These are phyloP conservation scores for Etheostoma cragini DNA, from an alignment of 2,113 vertebrate species.

Conservation along the genomic window DNA sequence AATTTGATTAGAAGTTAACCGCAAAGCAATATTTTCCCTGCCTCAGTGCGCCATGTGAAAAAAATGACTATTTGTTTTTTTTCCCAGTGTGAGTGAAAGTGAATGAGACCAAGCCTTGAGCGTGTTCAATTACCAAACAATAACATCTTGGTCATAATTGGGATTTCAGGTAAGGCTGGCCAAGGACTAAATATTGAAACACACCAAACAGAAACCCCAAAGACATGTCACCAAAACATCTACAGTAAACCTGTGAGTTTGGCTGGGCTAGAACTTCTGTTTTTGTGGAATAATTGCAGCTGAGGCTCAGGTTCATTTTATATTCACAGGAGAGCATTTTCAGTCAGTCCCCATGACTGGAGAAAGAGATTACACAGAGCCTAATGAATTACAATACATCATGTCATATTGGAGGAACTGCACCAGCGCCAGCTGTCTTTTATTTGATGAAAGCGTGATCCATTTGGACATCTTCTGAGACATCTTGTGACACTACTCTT, in stretches of 20 bases:
- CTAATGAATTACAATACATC: slow-evolving; percentile 77
- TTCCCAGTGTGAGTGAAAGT: slow-evolving; percentile 50
- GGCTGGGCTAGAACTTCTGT: slow-evolving; percentile 19
- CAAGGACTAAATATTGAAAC: slow-evolving; percentile 40
- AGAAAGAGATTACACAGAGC: slow-evolving; percentile 71
- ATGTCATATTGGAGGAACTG: slow-evolving; percentile 64
- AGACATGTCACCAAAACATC: neutral
- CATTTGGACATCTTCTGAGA: slow-evolving; percentile 74
- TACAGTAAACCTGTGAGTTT: neutral
- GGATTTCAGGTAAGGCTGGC: slow-evolving; percentile 55
- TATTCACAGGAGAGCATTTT: slow-evolving; percentile 69
- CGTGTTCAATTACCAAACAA: slow-evolving; percentile 70
- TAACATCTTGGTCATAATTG: slow-evolving; percentile 61
- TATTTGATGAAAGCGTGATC: slow-evolving; percentile 77
- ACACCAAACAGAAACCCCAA: neutral
- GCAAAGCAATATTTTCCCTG: slow-evolving; percentile 79
- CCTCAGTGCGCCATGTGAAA: slow-evolving; percentile 60
- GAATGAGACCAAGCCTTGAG: slow-evolving; percentile 63
- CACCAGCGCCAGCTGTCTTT: slow-evolving; percentile 67
- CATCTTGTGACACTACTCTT: slow-evolving; percentile 61
- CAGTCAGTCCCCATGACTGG: slow-evolving; percentile 59
- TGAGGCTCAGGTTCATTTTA: slow-evolving; percentile 56
- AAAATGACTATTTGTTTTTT: slow-evolving; percentile 63
- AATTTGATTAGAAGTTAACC: slow-evolving; percentile 81
- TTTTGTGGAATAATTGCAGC: slow-evolving; percentile 25